Conservation (phyloP, 2,113 vertebrate genomes). For the Callipepla californica region DNA sequence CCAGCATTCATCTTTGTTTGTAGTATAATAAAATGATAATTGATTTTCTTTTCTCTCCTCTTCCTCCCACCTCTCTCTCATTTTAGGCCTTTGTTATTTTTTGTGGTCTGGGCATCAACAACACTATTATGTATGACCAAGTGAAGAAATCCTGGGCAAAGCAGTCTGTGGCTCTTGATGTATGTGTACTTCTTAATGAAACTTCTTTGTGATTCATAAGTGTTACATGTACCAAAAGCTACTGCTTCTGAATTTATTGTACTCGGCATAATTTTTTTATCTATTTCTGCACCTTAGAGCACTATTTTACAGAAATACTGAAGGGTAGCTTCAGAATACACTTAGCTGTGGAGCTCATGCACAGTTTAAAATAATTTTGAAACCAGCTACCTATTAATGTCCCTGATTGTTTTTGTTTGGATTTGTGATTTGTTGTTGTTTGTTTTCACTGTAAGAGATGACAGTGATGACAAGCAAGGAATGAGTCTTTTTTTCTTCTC, state of each 20-base stretch:
- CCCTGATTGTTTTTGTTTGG: no score
- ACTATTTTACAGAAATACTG: neutral
- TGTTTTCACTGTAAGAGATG: neutral
- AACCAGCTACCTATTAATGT: neutral
- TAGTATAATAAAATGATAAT: slow-evolving; percentile 2
- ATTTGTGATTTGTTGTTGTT: neutral
- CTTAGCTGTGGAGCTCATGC: neutral
- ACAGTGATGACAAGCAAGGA: neutral
- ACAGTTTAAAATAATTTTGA: neutral
- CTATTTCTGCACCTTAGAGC: neutral
- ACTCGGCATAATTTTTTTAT: neutral
- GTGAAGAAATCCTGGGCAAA: slow-evolving; percentile 99
- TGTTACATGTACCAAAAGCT: neutral
- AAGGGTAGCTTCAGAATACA: neutral
- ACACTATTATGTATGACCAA: slow-evolving; percentile 99
- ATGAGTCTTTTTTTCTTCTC: neutral
- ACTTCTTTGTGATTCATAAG: neutral
- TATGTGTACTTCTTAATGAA: slow-evolving; percentile 76
- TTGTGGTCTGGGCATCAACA: slow-evolving; percentile 98
- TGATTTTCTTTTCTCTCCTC: slow-evolving; percentile 18
- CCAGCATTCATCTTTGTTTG: neutral
- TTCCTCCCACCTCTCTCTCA: neutral
- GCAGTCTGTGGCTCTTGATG: slow-evolving; percentile 97
- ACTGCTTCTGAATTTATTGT: neutral
- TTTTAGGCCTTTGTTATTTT: slow-evolving; percentile 98